These are phyloP conservation scores for Hylyphantes graminicola DNA, from an alignment of 1,140 invertebrate species.

Conservation along the genomic window DNA sequence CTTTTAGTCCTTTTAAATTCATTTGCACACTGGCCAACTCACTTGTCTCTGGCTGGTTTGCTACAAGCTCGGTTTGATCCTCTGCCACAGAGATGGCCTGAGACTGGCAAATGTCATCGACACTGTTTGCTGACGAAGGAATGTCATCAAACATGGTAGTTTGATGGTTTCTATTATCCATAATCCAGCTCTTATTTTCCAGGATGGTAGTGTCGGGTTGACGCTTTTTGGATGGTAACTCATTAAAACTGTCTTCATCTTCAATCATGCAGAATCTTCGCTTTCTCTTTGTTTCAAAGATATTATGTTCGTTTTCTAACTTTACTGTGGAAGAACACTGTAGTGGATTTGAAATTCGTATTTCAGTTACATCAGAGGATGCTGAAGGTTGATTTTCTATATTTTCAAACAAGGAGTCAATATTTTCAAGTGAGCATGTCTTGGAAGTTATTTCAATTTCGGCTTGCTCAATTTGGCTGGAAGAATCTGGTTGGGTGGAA, in stretches of 20 bases:
- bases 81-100: not conserved
- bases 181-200: not conserved
- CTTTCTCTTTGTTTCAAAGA: not conserved
- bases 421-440: too few species aligned
- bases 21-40: slow-evolving; percentile 11
- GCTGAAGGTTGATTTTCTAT: too few species aligned
- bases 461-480: too few species aligned
- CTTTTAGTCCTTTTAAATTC: slow-evolving; percentile 13
- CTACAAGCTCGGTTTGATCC: not conserved
- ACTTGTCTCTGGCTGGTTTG: not conserved
- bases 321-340: too few species aligned
- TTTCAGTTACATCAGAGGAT: too few species aligned
- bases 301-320: not conserved
- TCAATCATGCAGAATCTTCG: not conserved
- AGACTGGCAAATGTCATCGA: not conserved
- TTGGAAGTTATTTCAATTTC: too few species aligned
- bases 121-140: slow-evolving; percentile 9
- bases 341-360: too few species aligned
- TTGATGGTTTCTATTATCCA: not conserved
- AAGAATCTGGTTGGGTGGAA: too few species aligned
- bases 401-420: too few species aligned
- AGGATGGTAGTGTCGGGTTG: too few species aligned
- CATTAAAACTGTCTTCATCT: not conserved
- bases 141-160: not conserved
- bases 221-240: not conserved